Evolutionary conservation across 1,140 invertebrate species (phyloP).

Genomic region (Amyelois transitella): DNA sequence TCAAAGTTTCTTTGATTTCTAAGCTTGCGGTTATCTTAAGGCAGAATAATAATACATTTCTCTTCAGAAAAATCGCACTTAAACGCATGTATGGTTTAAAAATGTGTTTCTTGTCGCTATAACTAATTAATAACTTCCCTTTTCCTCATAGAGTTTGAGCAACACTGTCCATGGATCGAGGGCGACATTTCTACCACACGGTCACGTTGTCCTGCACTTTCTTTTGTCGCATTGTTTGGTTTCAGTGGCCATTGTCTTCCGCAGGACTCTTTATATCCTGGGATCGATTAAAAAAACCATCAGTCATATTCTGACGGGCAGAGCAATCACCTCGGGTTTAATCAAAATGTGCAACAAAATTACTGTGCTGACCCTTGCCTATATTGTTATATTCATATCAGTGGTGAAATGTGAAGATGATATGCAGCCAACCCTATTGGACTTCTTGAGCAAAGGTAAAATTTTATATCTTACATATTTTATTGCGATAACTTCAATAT

Average conservation of each 20-base stretch:
- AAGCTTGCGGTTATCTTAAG: too few relatives aligned
- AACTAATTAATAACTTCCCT: neutral
- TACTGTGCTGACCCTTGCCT: constrained; percentile 43
- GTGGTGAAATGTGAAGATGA: constrained; percentile 48
- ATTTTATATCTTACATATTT: too few relatives aligned
- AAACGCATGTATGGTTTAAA: too few relatives aligned
- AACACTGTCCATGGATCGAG: constrained; percentile 27
- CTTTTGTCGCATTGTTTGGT: constrained; percentile 60
- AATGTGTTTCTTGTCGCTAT: neutral
- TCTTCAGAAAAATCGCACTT: too few relatives aligned
- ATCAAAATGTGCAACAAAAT: constrained; percentile 58
- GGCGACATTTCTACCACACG: constrained; percentile 57
- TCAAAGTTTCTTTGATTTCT: too few relatives aligned
- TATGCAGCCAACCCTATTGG: constrained; percentile 19
- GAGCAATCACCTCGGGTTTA: constrained; percentile 37
- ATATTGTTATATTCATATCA: constrained; percentile 48
- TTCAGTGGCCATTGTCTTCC: constrained; percentile 57
- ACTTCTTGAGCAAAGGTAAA: constrained; percentile 48
- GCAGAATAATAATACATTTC: too few relatives aligned
- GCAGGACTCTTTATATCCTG: constrained; percentile 69
- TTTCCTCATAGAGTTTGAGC: constrained; percentile 1
- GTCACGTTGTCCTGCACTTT: constrained; percentile 67
- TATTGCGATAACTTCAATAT: too few relatives aligned
- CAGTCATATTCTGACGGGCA: constrained; percentile 52
- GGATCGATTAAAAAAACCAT: constrained; percentile 41